Evolutionary conservation across 2,888 invertebrate genomes (phyloP).

Genomic region (Catocala fraxini): DNA sequence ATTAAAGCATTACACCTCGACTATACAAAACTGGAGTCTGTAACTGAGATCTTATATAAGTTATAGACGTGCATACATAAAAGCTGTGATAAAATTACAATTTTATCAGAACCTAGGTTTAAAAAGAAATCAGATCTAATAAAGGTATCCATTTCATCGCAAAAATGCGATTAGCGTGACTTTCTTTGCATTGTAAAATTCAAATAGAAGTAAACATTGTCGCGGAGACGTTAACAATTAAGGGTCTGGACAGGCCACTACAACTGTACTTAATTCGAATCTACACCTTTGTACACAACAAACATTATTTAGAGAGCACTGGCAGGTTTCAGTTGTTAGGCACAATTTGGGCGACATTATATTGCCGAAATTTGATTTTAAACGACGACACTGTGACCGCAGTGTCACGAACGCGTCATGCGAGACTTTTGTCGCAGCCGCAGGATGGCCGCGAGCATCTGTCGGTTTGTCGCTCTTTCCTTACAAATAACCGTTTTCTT

Average conservation of each 20-base stretch:
- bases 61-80: too few species aligned
- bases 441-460: constrained; percentile 86
- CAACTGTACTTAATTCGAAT: constrained; percentile 51
- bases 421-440: constrained; percentile 71
- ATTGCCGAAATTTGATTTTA: constrained; percentile 82
- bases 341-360: constrained; percentile 69
- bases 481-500: constrained; percentile 77
- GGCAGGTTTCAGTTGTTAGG: constrained; percentile 66
- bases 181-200: constrained; percentile 7
- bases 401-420: constrained; percentile 76
- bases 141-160: too few species aligned
- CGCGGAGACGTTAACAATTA: constrained; percentile 35
- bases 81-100: too few species aligned
- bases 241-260: constrained; percentile 37
- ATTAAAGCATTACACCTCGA: too few species aligned
- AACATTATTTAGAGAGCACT: constrained; percentile 61
- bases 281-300: constrained; percentile 56
- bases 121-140: too few species aligned
- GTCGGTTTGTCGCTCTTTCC: constrained; percentile 84
- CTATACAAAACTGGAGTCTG: too few species aligned
- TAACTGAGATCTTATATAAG: too few species aligned
- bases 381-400: constrained; percentile 82
- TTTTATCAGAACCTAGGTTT: too few species aligned
- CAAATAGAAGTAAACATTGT: constrained; percentile 28
- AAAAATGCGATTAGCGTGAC: too few species aligned